Base-by-base conservation (phyloP, 2,888 invertebrate species). In the Amphipoea oculea region DNA sequence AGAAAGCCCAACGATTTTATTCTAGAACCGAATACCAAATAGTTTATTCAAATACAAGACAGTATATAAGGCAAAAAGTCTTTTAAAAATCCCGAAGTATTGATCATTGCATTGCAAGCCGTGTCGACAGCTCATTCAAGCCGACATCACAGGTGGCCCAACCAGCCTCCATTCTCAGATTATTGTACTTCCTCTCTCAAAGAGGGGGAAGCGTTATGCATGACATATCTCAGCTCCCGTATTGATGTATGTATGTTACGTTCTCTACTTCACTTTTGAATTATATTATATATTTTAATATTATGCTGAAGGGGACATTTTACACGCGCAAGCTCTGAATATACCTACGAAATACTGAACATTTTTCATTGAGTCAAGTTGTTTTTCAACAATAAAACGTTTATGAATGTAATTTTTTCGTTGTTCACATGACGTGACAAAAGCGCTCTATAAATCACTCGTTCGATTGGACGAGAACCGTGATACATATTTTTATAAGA, bases 121-220 rank as follows among this genome's bases (percentile, higher is more conserved):
- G 45, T 70, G 75, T 60, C 78, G 73, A 60, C 62, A 45, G 51
- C 65, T 67, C 29, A 29, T 29, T 29, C 73, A 70, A 65, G 75
- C 75, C 66, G 11, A 54, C 65, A 57, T 74, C 76, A 77, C 87
- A 87, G 85, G 85, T 85, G 85, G 87, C 63, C 66, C 54, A 72
- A 65, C 63, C 74, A 87, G 74, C 74, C 70, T 84, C 73, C 77
- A 42, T 75, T 84, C 85, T 85, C 87, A 76, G 84, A 87, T 84
- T 85, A 85, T 84, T 73, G 66, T 77, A 62, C 81, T 66, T 80
- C 84, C 75, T 77, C 63, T 77, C 54, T 5, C 73, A 69, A 77
- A 73, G 75, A 82, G 81, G 87, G 84, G 85, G 75, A 76, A 73
- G 87, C 68, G 81, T 77, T 84, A 77, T 77, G 73, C 84, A 84